Percentiles rank a stretch among this genome's conserved stretches.
Evolutionary conservation across 1,140 invertebrate species (phyloP).

Genomic region (Macrotrachela quadricornifera): DNA sequence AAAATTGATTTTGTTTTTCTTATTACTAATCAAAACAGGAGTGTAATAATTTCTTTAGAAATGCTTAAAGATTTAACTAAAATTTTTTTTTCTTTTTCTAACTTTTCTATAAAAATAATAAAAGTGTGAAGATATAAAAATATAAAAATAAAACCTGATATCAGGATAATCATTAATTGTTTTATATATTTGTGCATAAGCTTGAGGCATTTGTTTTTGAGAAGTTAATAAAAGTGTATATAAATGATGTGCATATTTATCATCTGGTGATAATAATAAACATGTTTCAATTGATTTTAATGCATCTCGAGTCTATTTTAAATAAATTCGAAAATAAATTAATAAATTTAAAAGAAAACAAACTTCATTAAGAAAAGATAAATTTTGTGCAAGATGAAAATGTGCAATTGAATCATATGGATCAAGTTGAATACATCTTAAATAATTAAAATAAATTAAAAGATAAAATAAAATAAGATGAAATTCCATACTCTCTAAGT

Average conservation of each 20-base stretch:
- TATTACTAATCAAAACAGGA: conserved; percentile 10
- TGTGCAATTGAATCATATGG: conserved; percentile 40
- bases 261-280: conserved; percentile 32
- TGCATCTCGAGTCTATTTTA: conserved; percentile 46
- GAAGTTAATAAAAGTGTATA: conserved; percentile 59
- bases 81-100: background rate
- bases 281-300: conserved; percentile 49
- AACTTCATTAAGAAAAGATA: conserved; percentile 49
- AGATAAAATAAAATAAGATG: too few species aligned
- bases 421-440: conserved; percentile 11
- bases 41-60: too few species aligned
- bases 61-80: too few species aligned
- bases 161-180: conserved; percentile 67
- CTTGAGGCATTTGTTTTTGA: conserved; percentile 56
- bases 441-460: too few species aligned
- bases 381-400: conserved; percentile 67
- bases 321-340: background rate
- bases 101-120: too few species aligned
- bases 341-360: background rate
- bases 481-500: too few species aligned
- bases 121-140: too few species aligned
- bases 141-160: too few species aligned
- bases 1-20: too few species aligned
- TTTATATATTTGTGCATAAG: conserved; percentile 47
- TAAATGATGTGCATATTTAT: conserved; percentile 63